These are phyloP conservation scores for Ploceus nigricollis DNA, from an alignment of 2,113 vertebrate species.

Conservation along the genomic window DNA sequence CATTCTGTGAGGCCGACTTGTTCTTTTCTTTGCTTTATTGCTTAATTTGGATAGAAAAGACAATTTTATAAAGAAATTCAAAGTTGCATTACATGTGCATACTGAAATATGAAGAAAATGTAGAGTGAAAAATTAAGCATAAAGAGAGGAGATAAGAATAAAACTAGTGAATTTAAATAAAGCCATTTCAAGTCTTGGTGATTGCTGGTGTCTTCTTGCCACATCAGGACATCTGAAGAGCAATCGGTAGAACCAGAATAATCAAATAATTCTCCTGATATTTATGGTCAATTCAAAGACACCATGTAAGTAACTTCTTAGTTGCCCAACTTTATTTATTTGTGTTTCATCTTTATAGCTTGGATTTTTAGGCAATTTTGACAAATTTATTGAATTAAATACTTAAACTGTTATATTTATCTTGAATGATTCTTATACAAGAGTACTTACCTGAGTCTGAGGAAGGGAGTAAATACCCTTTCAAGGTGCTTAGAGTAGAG, in stretches of 20 bases:
- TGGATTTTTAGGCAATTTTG: background rate
- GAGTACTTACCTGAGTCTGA: background rate
- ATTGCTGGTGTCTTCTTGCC: background rate
- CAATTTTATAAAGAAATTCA: background rate
- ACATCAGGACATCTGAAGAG: slow-evolving; percentile 22
- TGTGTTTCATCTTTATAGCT: background rate
- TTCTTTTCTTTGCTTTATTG: background rate
- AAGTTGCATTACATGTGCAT: background rate
- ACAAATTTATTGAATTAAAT: background rate
- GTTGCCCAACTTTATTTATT: background rate
- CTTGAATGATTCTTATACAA: background rate
- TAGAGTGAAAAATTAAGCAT: background rate
- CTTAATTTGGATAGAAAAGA: background rate
- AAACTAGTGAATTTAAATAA: slow-evolving; percentile 13
- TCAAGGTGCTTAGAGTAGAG: background rate
- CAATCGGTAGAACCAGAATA: slow-evolving; percentile 37
- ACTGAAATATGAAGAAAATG: background rate
- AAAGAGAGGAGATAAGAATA: background rate
- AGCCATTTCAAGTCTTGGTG: background rate
- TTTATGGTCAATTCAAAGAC: background rate
- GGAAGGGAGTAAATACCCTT: background rate
- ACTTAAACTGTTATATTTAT: background rate
- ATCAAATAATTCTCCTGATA: slow-evolving; percentile 31
- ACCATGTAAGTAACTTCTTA: background rate
- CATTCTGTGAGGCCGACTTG: background rate